These are phyloP conservation scores for Halotydeus destructor DNA, from an alignment of 1,140 invertebrate genomes.

Conservation along the genomic window DNA sequence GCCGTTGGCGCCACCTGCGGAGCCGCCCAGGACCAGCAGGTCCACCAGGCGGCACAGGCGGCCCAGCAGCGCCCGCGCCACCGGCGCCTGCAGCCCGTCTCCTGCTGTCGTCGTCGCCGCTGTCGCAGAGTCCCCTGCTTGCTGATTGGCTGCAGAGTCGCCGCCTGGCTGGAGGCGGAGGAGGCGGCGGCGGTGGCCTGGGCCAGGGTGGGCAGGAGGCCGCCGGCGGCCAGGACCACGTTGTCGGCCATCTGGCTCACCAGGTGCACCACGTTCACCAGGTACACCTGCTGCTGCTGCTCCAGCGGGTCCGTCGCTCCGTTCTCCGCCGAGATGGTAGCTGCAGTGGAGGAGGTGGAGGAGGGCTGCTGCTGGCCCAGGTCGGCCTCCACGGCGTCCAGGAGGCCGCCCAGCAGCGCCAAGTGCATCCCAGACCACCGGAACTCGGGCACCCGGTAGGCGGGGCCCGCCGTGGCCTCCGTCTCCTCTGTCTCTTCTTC, in stretches of 20 bases:
- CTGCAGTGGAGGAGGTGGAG: constrained; percentile 7
- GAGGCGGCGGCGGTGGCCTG: constrained; percentile 49
- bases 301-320: too few relatives aligned
- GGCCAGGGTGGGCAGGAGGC: constrained; percentile 79
- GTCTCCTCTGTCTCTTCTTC: constrained; percentile 11
- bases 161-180: background rate
- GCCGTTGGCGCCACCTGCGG: too few relatives aligned
- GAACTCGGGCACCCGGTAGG: constrained; percentile 97
- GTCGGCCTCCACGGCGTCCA: constrained; percentile 91
- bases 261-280: constrained; percentile 95
- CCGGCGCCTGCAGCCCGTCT: constrained; percentile 9
- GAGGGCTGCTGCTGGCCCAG: too few relatives aligned
- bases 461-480: constrained; percentile 54
- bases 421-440: constrained; percentile 99
- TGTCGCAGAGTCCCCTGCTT: background rate
- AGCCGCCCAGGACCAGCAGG: constrained; percentile 90
- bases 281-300: constrained; percentile 86
- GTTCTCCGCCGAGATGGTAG: too few relatives aligned
- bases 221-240: constrained; percentile 95
- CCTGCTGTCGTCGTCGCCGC: background rate
- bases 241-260: constrained; percentile 97
- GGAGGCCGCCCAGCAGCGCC: constrained; percentile 77
- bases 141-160: background rate
- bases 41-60: constrained; percentile 94
- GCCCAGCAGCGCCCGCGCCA: constrained; percentile 55